Conservation (phyloP, 2,888 invertebrate species). For the Bhutanitis thaidina region DNA sequence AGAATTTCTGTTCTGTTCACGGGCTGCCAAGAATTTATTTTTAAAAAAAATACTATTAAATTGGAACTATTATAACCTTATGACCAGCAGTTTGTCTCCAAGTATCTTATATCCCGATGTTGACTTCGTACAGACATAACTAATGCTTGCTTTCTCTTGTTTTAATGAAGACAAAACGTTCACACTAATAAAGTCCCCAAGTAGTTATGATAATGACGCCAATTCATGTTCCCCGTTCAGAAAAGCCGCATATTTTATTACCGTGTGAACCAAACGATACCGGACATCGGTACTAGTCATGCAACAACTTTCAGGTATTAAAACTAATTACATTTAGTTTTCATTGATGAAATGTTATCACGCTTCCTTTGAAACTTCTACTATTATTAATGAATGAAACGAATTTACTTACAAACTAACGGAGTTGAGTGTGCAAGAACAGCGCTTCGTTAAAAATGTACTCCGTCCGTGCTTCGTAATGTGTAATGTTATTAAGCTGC, state of each 20-base stretch:
- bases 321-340: slow-evolving; percentile 1
- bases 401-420: not conserved
- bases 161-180: slow-evolving; percentile 8
- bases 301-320: slow-evolving; percentile 13
- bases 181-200: not conserved
- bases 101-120: no score
- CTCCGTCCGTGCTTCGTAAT: not conserved
- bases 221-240: slow-evolving; percentile 1
- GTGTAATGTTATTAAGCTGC: no score
- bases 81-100: no score
- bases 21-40: no score
- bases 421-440: not conserved
- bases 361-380: not conserved
- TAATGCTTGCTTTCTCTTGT: not conserved
- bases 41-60: no score
- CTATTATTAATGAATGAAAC: not conserved
- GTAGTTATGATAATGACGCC: slow-evolving; percentile 10
- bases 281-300: slow-evolving; percentile 26
- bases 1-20: no score
- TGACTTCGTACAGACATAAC: no score
- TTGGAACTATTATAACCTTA: no score
- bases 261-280: slow-evolving; percentile 17
- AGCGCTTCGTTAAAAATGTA: not conserved
- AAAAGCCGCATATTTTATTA: slow-evolving; percentile 9
- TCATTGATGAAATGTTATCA: not conserved